Evolutionary conservation across 2,888 invertebrate genomes (phyloP), one percentile per base, ranked within the genome.

Genomic region (Macrosoma leucophasiata): DNA sequence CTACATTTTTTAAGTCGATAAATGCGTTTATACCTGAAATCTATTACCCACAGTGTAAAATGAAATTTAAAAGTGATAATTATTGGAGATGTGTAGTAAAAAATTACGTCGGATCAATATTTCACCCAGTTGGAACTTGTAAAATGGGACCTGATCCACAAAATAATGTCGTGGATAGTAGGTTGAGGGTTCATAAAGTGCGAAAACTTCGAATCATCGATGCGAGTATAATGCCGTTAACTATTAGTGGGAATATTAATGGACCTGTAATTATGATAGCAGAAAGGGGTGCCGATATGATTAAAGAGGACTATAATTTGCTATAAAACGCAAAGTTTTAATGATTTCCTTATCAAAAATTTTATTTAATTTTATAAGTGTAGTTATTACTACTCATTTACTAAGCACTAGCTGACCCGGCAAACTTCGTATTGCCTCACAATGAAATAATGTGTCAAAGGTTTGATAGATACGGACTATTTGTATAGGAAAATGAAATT

Each of bases 231-330:
- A 94, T 94, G 92, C 94, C 93, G 0, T 79, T 64, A 2, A 86
- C 91, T 27, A 85, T 90, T 0, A 92, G 91, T 55, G 92, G 91
- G 0, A 94, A 94, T 59, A 93, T 91, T 0, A 93, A 93, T 58
- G 93, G 89, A 0, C 91, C 93, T 0, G 84, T 87, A 0, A 89
- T 92, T 8, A 94, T 94, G 93, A 91, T 94, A 26, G 94, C 87
- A 0, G 94, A 94, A 58, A 90, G 91, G 55, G 91, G 86, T 0
- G 86, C 91, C 0, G 91, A 93, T 61, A 82, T 92, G 68, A 88
- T 92, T 27, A 91, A 91, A 59, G 79, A 88, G 50, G 58, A 56
- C 29, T 39, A 56, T 32, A 33, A 24, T 20, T n/a, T n/a, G n/a
- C n/a, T n/a, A n/a, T n/a, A n/a, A n/a, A n/a, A n/a, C n/a, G n/a